phyloP scores from a whole-genome alignment of 2,797 vertebrate species.

The Pyrocephalus nanus region DNA sequence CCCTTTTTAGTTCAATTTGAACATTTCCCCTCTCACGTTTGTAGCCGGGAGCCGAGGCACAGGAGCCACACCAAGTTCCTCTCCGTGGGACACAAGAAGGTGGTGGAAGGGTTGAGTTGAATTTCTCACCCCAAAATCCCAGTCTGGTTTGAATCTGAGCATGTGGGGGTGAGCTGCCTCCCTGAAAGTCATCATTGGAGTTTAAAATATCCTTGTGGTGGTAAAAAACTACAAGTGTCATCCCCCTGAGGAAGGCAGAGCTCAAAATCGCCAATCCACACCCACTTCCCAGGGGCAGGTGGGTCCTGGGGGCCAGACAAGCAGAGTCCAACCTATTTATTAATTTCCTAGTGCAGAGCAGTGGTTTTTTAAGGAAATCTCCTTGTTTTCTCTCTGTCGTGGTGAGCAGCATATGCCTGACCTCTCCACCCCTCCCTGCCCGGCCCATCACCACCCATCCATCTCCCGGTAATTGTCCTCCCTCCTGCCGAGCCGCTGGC shows the following conservation, averaged over 20 bases:
- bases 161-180: accelerated
- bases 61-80: neutral
- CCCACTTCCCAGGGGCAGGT: neutral
- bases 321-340: neutral
- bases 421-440: neutral
- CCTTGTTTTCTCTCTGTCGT: accelerated
- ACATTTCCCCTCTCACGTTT: accelerated
- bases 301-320: neutral
- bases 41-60: accelerated
- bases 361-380: neutral
- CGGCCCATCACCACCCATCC: neutral
- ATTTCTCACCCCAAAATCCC: neutral
- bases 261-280: neutral
- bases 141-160: neutral
- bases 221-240: neutral
- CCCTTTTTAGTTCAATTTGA: neutral
- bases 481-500: neutral
- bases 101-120: neutral
- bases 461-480: neutral
- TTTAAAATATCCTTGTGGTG: neutral
- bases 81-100: accelerated
- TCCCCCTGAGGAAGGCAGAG: neutral
- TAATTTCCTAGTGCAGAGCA: neutral
- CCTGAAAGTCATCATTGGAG: neutral
- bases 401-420: neutral